phyloP scores from a whole-genome alignment of 1,140 invertebrate genomes.

The Aphaenogaster floridana region DNA sequence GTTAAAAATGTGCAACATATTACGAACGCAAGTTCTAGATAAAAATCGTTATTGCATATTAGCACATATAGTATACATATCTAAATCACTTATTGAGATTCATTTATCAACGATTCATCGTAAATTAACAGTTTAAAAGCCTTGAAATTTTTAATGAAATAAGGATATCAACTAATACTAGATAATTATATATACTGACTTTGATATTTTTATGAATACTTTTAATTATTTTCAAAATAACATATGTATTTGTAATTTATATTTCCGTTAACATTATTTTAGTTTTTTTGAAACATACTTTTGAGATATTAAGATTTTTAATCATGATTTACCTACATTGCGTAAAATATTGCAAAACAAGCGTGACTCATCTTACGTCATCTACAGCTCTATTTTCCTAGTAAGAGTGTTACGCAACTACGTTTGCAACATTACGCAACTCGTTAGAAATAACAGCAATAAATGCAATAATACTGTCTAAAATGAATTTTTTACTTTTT shows the following conservation, averaged over 20 bases:
- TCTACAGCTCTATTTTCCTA: not conserved
- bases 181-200: not conserved
- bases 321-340: not conserved
- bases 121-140: not conserved
- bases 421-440: not conserved
- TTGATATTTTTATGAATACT: not conserved
- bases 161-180: not conserved
- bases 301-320: not conserved
- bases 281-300: not conserved
- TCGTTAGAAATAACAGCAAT: not conserved
- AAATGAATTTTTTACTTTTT: not conserved
- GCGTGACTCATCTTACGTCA: not conserved
- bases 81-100: not conserved
- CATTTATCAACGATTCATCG: not conserved
- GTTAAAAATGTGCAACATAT: not conserved
- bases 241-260: not conserved
- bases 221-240: not conserved
- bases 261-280: not conserved
- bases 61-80: not conserved
- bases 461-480: not conserved
- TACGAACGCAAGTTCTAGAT: not conserved
- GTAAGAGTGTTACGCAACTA: not conserved
- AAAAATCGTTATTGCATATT: not conserved
- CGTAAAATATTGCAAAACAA: not conserved
- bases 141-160: not conserved